Percentiles rank a stretch among this genome's conserved stretches.
Evolutionary conservation across 1,140 invertebrate genomes (phyloP).

Genomic region (Anastatus disparis): DNA sequence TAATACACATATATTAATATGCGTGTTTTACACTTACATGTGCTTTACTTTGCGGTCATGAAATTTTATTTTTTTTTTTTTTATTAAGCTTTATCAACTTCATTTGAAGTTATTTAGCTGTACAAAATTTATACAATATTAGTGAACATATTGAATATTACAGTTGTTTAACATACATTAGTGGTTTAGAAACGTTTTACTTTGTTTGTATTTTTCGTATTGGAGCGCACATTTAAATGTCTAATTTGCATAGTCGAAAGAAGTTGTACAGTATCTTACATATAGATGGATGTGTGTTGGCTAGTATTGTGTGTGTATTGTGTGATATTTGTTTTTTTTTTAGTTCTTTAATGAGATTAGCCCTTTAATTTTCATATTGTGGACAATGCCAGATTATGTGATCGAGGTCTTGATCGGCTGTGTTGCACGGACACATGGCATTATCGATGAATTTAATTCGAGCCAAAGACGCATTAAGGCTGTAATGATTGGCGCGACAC

Average conservation of each 20-base stretch:
- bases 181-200: too few relatives aligned
- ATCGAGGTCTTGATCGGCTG: not conserved
- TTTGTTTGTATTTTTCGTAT: too few relatives aligned
- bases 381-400: not conserved
- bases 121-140: too few relatives aligned
- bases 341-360: not conserved
- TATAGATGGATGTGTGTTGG: not conserved
- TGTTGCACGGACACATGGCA: not conserved
- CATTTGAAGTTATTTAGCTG: too few relatives aligned
- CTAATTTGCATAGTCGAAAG: not conserved
- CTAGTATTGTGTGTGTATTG: not conserved
- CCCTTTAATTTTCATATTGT: not conserved
- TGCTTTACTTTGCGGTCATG: too few relatives aligned
- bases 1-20: too few relatives aligned
- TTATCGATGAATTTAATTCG: not conserved
- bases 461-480: not conserved
- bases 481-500: not conserved
- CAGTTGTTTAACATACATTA: too few relatives aligned
- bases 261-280: not conserved
- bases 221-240: too few relatives aligned
- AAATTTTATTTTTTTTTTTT: too few relatives aligned
- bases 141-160: too few relatives aligned
- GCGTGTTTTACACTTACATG: too few relatives aligned
- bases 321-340: not conserved
- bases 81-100: too few relatives aligned